phyloP scores from a whole-genome alignment of 2,113 vertebrate species.

The Blennius ocellaris region DNA sequence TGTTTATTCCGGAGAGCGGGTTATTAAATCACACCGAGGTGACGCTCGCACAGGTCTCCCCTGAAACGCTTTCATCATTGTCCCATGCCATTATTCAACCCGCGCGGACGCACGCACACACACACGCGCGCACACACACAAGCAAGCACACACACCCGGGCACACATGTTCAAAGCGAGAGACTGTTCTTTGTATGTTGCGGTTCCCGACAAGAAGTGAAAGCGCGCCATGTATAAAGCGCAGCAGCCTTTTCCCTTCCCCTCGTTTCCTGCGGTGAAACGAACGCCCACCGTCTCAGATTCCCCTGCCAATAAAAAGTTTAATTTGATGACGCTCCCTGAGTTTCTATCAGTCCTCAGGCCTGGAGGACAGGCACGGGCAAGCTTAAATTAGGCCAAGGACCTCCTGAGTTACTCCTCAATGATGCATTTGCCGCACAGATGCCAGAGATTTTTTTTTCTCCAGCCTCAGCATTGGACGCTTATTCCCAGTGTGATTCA shows the following conservation, averaged over 20 bases:
- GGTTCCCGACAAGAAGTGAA: slow-evolving; percentile 33
- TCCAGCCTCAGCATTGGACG: neutral
- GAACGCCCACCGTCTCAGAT: slow-evolving; percentile 20
- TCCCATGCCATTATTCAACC: slow-evolving; percentile 66
- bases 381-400: slow-evolving; percentile 40
- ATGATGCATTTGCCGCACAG: slow-evolving; percentile 33
- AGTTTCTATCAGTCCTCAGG: slow-evolving; percentile 36
- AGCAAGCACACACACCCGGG: neutral
- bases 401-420: slow-evolving; percentile 27
- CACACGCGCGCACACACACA: neutral
- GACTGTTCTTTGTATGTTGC: slow-evolving; percentile 37
- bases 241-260: slow-evolving; percentile 3
- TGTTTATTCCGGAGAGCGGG: slow-evolving; percentile 81
- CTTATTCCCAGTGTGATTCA: slow-evolving; percentile 23
- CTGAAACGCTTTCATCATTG: slow-evolving; percentile 73
- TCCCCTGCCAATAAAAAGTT: slow-evolving; percentile 50
- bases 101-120: slow-evolving; percentile 15
- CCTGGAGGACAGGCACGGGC: slow-evolving; percentile 23
- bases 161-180: slow-evolving; percentile 24
- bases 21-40: slow-evolving; percentile 82
- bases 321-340: slow-evolving; percentile 38
- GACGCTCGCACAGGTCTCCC: slow-evolving; percentile 69
- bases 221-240: slow-evolving; percentile 21
- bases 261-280: slow-evolving; percentile 27
- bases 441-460: slow-evolving; percentile 30